Percentiles rank a stretch among this genome's conserved stretches.
These are phyloP conservation scores for Macaria liturata DNA, from an alignment of 2,888 invertebrate genomes.

Conservation along the genomic window DNA sequence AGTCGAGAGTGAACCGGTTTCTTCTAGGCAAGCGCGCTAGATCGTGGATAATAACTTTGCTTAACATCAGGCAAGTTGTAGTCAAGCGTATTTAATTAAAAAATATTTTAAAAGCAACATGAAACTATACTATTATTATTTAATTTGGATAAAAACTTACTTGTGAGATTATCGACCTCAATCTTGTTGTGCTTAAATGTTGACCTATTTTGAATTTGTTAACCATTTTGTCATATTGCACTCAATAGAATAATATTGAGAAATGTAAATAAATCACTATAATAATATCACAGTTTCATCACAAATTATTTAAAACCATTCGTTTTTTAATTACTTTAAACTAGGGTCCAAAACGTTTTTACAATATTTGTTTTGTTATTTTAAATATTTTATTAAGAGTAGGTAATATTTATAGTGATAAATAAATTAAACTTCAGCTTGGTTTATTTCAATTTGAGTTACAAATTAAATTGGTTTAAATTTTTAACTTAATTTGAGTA, in stretches of 20 bases:
- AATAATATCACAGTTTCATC: too few species aligned
- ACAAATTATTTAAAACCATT: neutral
- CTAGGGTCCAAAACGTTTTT: too few species aligned
- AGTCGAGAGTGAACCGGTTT: too few species aligned
- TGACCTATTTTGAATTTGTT: slow-evolving; percentile 55
- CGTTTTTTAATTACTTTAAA: neutral
- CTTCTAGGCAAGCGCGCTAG: too few species aligned
- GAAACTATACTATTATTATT: neutral
- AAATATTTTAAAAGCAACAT: too few species aligned
- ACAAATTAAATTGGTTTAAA: neutral
- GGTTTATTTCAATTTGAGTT: neutral
- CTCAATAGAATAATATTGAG: too few species aligned
- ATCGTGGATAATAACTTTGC: too few species aligned
- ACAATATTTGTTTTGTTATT: too few species aligned
- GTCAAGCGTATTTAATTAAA: too few species aligned
- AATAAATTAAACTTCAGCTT: neutral
- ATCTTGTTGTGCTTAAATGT: slow-evolving; percentile 45
- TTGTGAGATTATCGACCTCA: slow-evolving; percentile 60
- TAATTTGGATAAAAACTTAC: slow-evolving; percentile 47
- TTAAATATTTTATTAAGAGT: too few species aligned
- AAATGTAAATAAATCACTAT: too few species aligned
- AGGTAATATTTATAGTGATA: neutral
- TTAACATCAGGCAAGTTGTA: too few species aligned
- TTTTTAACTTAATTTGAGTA: neutral
- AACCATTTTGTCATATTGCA: slow-evolving; percentile 48